Base-by-base conservation (phyloP, 2,888 invertebrate species). In the Caenorhabditis virilis region DNA sequence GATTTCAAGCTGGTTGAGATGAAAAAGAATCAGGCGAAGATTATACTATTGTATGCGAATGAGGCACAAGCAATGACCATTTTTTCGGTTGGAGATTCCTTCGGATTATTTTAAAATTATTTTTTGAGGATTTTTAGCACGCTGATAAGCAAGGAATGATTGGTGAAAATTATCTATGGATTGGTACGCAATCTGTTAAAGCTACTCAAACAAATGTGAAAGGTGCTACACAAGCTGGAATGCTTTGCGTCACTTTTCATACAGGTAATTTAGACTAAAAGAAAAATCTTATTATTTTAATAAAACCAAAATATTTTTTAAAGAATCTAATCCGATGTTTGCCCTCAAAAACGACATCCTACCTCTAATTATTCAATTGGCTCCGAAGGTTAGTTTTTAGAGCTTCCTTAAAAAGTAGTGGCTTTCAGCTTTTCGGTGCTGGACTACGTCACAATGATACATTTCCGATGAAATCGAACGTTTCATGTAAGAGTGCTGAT, bases 101-200 rank as follows among this genome's bases (percentile, higher is more conserved):
- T 18, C 20, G 11, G 16, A 20, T 11, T 11, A 16, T 15, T 2
- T 27, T 2, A 2, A 26, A 18, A 38, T 26, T 39, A 6, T 39
- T 18, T 42, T 13, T 33, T 22, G 25, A 33, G 22, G 7, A 35
- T 7, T 86, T 94, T 77, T 87, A 88, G 30, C 89, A 89, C 27
- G 92, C 92, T 2, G 87, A 88, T 57, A 89, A 89, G 77, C 76
- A 84, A 13, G 90, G 90, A 74, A 88, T 92, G 66, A 91, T 91
- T 4, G 91, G 91, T 9, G 92, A 93, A 85, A 93, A 93, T 84
- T 94, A 93, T 85, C 91, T 95, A 11, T 95, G 95, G 95, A 92
- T 95, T 59, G 94, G 93, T 20, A 93, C 93, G 48, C 94, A 95
- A 59, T 78, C 82, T 4, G 83, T 83, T n/a, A 80, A 82, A 56